Percentiles rank a stretch among this genome's conserved stretches.
These are phyloP conservation scores for Glandiceps talaboti DNA, from an alignment of 53 echinoderm and acorn worm genomes.

Conservation along the genomic window DNA sequence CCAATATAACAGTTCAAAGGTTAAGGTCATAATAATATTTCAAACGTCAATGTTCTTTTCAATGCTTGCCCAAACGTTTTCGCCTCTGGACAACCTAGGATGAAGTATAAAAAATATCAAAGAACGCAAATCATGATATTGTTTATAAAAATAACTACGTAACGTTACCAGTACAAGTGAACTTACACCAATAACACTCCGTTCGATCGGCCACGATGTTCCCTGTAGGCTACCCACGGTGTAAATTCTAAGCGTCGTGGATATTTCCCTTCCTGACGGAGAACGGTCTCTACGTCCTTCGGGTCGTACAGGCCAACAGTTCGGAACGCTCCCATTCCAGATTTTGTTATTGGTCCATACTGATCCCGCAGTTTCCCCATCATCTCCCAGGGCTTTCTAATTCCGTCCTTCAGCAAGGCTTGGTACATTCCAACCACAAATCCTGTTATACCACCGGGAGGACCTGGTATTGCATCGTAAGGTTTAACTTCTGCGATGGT, in stretches of 20 bases:
- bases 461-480: neutral
- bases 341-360: conserved; percentile 93
- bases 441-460: neutral
- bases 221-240: conserved; percentile 90
- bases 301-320: conserved; percentile 84
- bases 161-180: no score
- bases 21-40: no score
- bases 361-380: neutral
- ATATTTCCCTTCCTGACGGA: conserved; percentile 81
- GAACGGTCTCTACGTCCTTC: conserved; percentile 53
- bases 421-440: neutral
- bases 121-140: no score
- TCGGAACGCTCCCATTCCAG: conserved; percentile 63
- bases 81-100: no score
- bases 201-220: conserved; percentile 57
- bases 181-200: conserved; percentile 83
- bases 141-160: no score
- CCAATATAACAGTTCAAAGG: no score
- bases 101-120: no score
- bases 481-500: neutral
- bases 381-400: neutral
- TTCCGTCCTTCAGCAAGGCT: neutral
- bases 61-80: no score
- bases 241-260: conserved; percentile 77
- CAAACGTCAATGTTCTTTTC: no score